Percentiles rank a stretch among this genome's conserved stretches.
Conservation (phyloP, 2,797 vertebrate species). For the Mus minutoides region DNA sequence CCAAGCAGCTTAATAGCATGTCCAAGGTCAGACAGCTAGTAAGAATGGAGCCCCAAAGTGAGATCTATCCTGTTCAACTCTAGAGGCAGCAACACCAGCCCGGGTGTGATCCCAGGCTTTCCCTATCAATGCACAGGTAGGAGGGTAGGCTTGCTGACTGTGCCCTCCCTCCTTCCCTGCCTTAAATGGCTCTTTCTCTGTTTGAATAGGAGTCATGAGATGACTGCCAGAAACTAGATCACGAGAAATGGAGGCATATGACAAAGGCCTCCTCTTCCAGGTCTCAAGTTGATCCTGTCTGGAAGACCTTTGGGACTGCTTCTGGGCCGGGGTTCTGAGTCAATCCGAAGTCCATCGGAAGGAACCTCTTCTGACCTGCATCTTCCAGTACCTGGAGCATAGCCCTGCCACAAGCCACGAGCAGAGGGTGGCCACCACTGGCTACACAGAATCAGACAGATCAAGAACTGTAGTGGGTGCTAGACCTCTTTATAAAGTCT, state of each 20-base stretch:
- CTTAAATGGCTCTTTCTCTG: neutral
- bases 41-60: neutral
- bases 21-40: neutral
- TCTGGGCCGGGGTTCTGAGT: neutral
- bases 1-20: neutral
- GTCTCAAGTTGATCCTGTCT: neutral
- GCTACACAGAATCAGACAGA: neutral
- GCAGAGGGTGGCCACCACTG: neutral
- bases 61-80: neutral
- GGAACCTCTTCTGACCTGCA: conserved; percentile 19
- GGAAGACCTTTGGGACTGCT: neutral
- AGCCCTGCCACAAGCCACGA: neutral
- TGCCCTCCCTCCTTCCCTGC: neutral
- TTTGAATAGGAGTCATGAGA: neutral
- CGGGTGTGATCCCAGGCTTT: neutral
- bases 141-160: neutral
- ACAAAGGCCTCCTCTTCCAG: neutral
- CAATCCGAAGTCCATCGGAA: neutral
- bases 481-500: neutral
- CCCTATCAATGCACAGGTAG: neutral
- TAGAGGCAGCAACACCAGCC: neutral
- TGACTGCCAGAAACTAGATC: neutral
- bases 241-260: neutral
- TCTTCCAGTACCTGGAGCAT: conserved; percentile 51
- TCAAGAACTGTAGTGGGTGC: neutral